Evolutionary conservation across 2,797 vertebrate genomes (phyloP), one percentile per base, ranked within the genome.

Genomic region (Denticeps clupeoides): DNA sequence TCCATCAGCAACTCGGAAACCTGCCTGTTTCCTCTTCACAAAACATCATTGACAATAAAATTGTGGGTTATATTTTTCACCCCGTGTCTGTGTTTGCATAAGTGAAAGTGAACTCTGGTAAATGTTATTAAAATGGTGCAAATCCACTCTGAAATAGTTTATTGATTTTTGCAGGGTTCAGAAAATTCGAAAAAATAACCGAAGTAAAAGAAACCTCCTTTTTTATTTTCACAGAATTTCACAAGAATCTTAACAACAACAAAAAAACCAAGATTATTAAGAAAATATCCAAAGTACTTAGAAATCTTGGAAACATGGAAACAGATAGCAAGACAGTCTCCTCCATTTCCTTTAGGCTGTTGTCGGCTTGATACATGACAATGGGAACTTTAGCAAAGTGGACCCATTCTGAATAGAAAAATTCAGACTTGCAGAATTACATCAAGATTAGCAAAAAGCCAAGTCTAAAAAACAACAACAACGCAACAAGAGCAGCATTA

Each of bases 41-140:
- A 82, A 69, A 77, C 75, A 73, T 80, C 68, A 74, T 82, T 75
- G 70, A 78, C 82, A 93, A 91, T 93, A 92, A 96, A 89, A 85
- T 86, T 86, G 84, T 88, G 87, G 86, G 84, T 89, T 89, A 84
- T 75, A 78, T 85, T 83, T 84, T 81, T 85, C 82, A 57, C 69
- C 27, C 47, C n/a, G 56, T 35, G 46, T 56, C 42, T 62, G 50
- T 45, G 45, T 67, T 43, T 63, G 46, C 46, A 21, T 48, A 47
- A 52, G 10, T 9, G 10, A 3, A 46, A 13, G 21, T 6, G 9
- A 18, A 3, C 15, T 16, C 25, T 10, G 59, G 12, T 59, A 54
- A 61, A 21, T 8, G 51, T 51, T 29, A 64, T 49, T 38, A 42
- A 46, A 44, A 35, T 29, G 41, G 18, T 7, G 27, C 13, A 21